Conservation (phyloP, 2,797 vertebrate genomes). For the Hypotaenidia okinawae region DNA sequence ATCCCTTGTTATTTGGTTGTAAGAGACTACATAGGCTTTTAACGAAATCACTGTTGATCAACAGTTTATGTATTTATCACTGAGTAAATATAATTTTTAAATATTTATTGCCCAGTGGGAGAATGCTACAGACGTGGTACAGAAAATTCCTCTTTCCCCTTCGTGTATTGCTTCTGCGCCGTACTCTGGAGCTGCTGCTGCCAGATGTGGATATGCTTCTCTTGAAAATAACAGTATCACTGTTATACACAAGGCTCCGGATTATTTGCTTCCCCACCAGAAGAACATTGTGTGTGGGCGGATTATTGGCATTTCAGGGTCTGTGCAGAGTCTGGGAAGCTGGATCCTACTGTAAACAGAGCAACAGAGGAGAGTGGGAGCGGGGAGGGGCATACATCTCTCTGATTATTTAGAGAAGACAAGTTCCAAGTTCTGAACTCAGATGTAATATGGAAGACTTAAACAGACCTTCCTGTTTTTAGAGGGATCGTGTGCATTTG, state of each 20-base stretch:
- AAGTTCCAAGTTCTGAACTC: slow-evolving; percentile 63
- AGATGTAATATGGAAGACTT: slow-evolving; percentile 18
- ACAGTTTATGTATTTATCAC: slow-evolving; percentile 59
- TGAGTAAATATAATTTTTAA: slow-evolving; percentile 59
- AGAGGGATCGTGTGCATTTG: background rate
- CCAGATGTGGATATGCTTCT: slow-evolving; percentile 80
- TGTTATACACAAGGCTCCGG: slow-evolving; percentile 66
- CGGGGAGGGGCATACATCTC: slow-evolving; percentile 22
- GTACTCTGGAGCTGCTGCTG: slow-evolving; percentile 58
- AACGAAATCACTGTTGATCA: slow-evolving; percentile 9
- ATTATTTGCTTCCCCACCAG: slow-evolving; percentile 71
- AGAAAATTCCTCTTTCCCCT: slow-evolving; percentile 52
- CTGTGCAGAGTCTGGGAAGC: slow-evolving; percentile 73
- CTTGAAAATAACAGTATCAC: slow-evolving; percentile 77
- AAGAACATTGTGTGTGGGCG: slow-evolving; percentile 67
- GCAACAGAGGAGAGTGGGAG: slow-evolving; percentile 44
- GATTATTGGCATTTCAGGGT: slow-evolving; percentile 76
- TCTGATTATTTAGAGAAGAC: slow-evolving; percentile 74
- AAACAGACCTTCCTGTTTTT: slow-evolving; percentile 17
- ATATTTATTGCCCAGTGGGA: slow-evolving; percentile 51
- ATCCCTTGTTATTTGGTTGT: background rate
- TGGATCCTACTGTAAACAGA: slow-evolving; percentile 74
- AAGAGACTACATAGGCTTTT: background rate
- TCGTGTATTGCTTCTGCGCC: slow-evolving; percentile 37
- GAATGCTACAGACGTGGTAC: background rate